These are phyloP conservation scores for Otus scops DNA, from an alignment of 2,797 vertebrate genomes.

Conservation along the genomic window DNA sequence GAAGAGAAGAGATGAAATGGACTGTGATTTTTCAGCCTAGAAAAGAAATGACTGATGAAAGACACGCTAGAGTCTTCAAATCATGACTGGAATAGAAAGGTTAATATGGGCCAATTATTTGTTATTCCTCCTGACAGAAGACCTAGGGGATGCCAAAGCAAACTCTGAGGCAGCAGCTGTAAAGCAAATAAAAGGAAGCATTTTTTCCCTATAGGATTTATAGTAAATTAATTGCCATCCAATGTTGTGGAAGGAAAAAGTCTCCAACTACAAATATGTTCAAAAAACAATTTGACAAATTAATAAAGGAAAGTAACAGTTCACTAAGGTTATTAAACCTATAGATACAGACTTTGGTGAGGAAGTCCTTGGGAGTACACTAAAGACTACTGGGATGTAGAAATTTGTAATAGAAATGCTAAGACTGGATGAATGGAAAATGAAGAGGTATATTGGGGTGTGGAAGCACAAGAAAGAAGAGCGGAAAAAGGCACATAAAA, in stretches of 20 bases:
- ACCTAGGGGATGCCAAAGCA: background rate
- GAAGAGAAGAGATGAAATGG: background rate
- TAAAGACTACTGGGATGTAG: background rate
- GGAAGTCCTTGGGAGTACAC: background rate
- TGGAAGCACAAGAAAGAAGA: background rate
- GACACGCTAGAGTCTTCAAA: background rate
- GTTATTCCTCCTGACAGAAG: background rate
- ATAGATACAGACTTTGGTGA: background rate
- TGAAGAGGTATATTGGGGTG: background rate
- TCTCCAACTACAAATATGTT: background rate
- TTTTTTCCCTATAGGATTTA: background rate
- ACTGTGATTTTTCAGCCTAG: background rate
- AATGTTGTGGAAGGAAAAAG: background rate
- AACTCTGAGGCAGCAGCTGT: background rate
- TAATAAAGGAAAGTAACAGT: background rate
- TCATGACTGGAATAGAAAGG: background rate
- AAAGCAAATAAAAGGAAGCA: slow-evolving; percentile 5
- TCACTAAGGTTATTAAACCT: background rate
- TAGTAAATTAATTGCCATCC: background rate
- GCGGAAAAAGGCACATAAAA: background rate
- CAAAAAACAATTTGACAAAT: background rate
- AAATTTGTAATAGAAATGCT: background rate
- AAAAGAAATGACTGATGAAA: background rate
- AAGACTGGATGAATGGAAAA: background rate
- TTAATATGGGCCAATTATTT: background rate